Evolutionary conservation across 2,888 invertebrate species (phyloP).

Genomic region (Drosophila formosana): DNA sequence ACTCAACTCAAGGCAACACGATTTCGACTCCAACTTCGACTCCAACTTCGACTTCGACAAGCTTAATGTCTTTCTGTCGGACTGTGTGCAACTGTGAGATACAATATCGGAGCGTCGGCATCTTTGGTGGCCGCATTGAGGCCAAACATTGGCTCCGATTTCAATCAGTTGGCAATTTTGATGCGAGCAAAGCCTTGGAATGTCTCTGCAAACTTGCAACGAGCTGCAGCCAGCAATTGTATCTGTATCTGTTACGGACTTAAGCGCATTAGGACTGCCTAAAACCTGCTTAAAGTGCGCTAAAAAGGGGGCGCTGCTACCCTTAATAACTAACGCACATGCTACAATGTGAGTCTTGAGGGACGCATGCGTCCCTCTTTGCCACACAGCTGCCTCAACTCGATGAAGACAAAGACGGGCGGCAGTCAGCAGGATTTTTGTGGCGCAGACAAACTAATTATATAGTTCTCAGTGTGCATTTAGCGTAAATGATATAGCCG

Average conservation of each 20-base stretch:
- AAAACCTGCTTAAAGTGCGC: constrained; percentile 54
- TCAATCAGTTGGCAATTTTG: constrained; percentile 65
- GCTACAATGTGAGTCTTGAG: constrained; percentile 50
- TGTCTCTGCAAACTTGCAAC: constrained; percentile 39
- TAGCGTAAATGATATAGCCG: constrained; percentile 65
- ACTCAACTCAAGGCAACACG: constrained; percentile 49
- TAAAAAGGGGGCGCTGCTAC: constrained; percentile 47
- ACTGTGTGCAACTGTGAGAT: constrained; percentile 25
- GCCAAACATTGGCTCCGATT: constrained; percentile 64
- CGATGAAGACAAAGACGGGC: constrained; percentile 12
- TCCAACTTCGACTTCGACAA: background rate
- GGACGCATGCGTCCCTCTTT: background rate
- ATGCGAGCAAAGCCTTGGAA: constrained; percentile 58
- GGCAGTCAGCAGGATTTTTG: constrained; percentile 34
- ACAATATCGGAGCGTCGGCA: constrained; percentile 68
- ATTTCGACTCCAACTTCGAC: constrained; percentile 36
- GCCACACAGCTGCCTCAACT: constrained; percentile 37
- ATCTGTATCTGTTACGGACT: constrained; percentile 25
- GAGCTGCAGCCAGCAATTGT: constrained; percentile 21
- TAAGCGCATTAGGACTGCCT: constrained; percentile 67
- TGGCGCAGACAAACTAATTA: constrained; percentile 75
- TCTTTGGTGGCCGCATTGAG: constrained; percentile 68
- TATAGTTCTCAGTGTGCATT: constrained; percentile 68
- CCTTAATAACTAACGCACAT: constrained; percentile 53
- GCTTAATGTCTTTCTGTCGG: constrained; percentile 4